These are phyloP conservation scores for Tipula confusa DNA, from an alignment of 2,888 invertebrate species.

Conservation along the genomic window DNA sequence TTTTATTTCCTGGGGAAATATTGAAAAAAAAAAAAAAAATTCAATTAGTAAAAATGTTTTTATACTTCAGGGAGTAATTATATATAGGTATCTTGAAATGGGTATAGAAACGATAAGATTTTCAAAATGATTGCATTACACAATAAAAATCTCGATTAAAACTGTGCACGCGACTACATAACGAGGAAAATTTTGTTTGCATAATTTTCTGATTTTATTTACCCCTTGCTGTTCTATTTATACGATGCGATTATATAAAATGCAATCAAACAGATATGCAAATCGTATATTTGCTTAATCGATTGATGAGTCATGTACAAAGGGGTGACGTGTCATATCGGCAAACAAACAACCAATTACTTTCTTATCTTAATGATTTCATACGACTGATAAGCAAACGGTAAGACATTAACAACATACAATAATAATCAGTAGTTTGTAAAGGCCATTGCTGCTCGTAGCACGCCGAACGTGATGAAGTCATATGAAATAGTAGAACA, in stretches of 20 bases:
- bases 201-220: not conserved
- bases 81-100: not conserved
- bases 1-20: conserved; percentile 51
- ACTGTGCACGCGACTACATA: not conserved
- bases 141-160: not conserved
- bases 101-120: not conserved
- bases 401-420: too few species aligned
- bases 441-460: too few species aligned
- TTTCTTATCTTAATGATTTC: not conserved
- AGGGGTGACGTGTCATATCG: not conserved
- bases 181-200: not conserved
- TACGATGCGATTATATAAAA: not conserved
- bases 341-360: not conserved
- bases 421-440: too few species aligned
- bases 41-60: not conserved
- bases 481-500: too few species aligned
- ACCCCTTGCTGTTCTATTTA: not conserved
- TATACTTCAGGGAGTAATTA: not conserved
- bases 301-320: not conserved
- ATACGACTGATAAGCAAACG: not conserved
- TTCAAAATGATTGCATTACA: too few species aligned
- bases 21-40: not conserved
- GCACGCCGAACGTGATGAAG: too few species aligned
- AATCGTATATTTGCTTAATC: not conserved
- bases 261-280: not conserved